Evolutionary conservation across 2,113 vertebrate species (phyloP).

Genomic region (Gavia stellata): DNA sequence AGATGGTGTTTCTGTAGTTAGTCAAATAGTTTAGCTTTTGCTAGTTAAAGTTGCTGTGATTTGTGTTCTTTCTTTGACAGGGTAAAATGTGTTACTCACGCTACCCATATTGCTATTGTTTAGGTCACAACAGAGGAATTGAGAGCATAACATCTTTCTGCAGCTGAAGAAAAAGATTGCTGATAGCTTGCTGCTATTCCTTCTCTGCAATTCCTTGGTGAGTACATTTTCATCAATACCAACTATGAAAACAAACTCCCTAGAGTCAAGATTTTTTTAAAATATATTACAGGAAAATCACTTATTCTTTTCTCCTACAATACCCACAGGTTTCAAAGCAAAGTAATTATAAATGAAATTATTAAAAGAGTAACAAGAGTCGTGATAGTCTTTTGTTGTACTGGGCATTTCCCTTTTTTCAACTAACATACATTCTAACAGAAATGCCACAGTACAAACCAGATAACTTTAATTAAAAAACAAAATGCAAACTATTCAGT

Average conservation of each 20-base stretch:
- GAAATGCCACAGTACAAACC: constrained; percentile 41
- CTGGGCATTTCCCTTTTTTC: constrained; percentile 43
- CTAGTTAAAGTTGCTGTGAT: background rate
- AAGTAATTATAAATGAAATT: constrained; percentile 3
- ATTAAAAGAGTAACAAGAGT: constrained; percentile 6
- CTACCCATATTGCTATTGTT: background rate
- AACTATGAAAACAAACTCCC: constrained; percentile 6
- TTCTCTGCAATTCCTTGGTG: constrained; percentile 11
- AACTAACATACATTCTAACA: constrained; percentile 36
- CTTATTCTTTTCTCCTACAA: background rate
- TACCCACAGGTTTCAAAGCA: constrained; percentile 30
- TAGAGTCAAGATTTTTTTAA: background rate
- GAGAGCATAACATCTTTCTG: background rate
- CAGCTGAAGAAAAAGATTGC: background rate
- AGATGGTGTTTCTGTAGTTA: background rate
- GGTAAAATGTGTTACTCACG: background rate
- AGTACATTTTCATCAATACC: background rate
- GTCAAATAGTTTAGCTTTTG: background rate
- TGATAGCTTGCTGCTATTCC: background rate
- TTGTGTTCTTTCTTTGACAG: background rate
- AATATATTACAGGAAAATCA: constrained; percentile 35
- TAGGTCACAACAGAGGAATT: background rate
- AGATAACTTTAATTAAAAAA: constrained; percentile 7
- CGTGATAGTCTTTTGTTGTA: constrained; percentile 23
- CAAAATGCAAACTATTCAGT: constrained; percentile 18